Base-by-base conservation (phyloP, 1,140 invertebrate species). In the Aphelenchoides besseyi region DNA sequence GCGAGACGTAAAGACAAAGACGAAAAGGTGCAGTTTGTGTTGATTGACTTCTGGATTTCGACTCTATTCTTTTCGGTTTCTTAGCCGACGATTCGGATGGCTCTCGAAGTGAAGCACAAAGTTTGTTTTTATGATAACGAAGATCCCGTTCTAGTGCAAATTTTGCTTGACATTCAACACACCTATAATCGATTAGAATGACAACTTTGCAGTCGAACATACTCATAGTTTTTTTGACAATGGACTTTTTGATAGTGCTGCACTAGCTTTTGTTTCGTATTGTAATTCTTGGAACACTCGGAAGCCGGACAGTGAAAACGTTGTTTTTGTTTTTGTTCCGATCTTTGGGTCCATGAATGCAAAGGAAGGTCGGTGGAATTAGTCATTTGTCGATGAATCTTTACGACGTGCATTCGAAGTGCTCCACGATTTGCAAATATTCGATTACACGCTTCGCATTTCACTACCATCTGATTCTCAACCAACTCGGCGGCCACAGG, bases 181-280 rank as follows among this genome's bases (percentile, higher is more conserved):
- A 75, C 30, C 30, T 48, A 23, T 23, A 48, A 12, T 16, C 41
- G 23, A 48, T 16, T 48, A 16, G 41, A 23, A 16, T 16, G 41
- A 23, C 12, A 23, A 48, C 23, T 48, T 48, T 16, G 23, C 12
- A 23, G 41, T 12, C 12, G 41, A 48, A 23, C 41, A 61, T 29
- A 66, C 32, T 66, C 12, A 2, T 53, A 36, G 16, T 30, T 59
- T 48, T 76, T 76, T n/a, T 76, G 77, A n/a, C 12, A 48, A 62
- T 76, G 75, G 30, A 23, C 55, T 57, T 76, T 76, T 52, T 76
- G 75, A 48, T 68, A 76, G 48, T 76, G 75, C 37, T 76, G 75
- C 28, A 70, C 55, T 23, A 76, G 41, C n/a, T 79, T 79, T 16
- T 55, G 26, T 26, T 41, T 54, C 3, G 33, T 28, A 32, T 52